Base-by-base conservation (phyloP, 2,888 invertebrate genomes). In the Troides aeacus region DNA sequence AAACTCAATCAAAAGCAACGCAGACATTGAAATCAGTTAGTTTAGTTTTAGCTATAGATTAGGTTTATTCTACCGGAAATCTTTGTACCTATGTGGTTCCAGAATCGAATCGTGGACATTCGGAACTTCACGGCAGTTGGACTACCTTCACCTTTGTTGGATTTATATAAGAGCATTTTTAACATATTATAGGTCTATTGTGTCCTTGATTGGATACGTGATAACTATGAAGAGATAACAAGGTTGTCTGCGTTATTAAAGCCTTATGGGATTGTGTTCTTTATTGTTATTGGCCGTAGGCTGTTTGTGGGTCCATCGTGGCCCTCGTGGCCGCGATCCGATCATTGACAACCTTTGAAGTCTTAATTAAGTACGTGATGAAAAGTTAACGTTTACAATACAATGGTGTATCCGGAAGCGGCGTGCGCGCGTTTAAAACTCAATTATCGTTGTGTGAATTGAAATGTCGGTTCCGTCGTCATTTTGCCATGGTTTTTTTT, bases 281-380 rank as follows among this genome's bases (percentile, higher is more conserved):
- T 62, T 75, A 74, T 72, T 7, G 0, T 23, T 23, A 18, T 36
- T 1, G 1, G 0, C 1, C 57, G 68, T 72, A 67, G 56, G 62
- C n/a, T 24, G 46, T 21, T 68, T 18, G 39, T n/a, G n/a, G 2
- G 50, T 57, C n/a, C 18, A 57, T 21, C 12, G n/a, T n/a, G 2
- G 10, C 12, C 57, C 3, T 6, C 6, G 6, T 7, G 21, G 59
- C 39, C 53, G n/a, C 59, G 61, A 21, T 65, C 39, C 53, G 57
- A 66, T 59, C 64, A 69, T 36, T 72, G 72, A 74, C 72, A 73
- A 72, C 59, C 68, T 74, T 67, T 75, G 72, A 74, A 74, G 74
- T 74, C 77, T 77, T 72, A 75, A 78, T 78, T 76, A 76, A 74
- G 72, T 73, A 77, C 78, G 78, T 76, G 78, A 77, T 71, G 78